Percentiles rank a stretch among this genome's conserved stretches.
Conservation (phyloP, 2,113 vertebrate species). For the Drymodes brunneopygia region DNA sequence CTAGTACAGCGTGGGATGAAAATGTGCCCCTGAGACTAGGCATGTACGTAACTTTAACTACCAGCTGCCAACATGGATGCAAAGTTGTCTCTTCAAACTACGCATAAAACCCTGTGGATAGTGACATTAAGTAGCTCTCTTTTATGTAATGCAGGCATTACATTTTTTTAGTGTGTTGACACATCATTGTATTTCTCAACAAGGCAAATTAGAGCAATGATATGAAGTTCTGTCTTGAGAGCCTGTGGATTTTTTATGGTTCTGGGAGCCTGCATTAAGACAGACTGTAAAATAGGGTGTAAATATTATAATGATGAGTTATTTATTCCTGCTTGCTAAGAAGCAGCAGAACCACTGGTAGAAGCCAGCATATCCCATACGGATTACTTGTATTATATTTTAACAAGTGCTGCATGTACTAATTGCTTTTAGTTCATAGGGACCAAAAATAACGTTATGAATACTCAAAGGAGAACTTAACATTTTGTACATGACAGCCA, state of each 20-base stretch:
- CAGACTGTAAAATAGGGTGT: constrained; percentile 8
- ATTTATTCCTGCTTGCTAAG: constrained; percentile 47
- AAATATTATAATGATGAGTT: constrained; percentile 62
- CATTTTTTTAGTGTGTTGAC: constrained; percentile 8
- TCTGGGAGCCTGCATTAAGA: constrained; percentile 45
- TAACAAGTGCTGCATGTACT: neutral
- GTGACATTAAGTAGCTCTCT: constrained; percentile 33
- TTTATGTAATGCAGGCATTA: neutral
- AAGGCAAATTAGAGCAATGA: constrained; percentile 42
- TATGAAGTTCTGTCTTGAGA: constrained; percentile 30
- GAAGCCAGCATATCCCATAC: neutral
- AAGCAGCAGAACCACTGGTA: neutral
- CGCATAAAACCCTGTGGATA: neutral
- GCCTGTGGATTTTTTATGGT: neutral
- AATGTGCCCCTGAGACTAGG: constrained; percentile 19
- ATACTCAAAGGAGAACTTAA: neutral
- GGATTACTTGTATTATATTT: neutral
- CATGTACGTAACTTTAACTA: constrained; percentile 32
- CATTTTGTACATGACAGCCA: accelerated
- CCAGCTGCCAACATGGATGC: neutral
- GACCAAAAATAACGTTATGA: neutral
- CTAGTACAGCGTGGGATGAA: constrained; percentile 18
- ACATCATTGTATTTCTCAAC: constrained; percentile 35
- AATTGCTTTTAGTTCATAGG: neutral
- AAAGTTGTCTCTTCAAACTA: constrained; percentile 16